Evolutionary conservation across 1,140 invertebrate genomes (phyloP).

Genomic region (Pseudomyrmex dendroicus): DNA sequence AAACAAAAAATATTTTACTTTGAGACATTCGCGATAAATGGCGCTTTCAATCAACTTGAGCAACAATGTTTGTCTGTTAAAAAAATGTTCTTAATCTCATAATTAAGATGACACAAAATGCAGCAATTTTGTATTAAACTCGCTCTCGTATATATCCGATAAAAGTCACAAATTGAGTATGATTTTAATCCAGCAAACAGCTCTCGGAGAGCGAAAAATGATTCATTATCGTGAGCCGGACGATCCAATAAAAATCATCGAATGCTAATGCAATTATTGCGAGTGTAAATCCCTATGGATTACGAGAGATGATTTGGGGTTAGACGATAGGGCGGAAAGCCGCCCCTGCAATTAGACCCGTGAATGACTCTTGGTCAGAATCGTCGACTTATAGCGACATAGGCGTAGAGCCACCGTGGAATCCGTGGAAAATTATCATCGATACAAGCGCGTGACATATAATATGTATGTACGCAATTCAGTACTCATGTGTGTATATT

Average conservation of each 20-base stretch:
- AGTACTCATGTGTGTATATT: too few relatives aligned
- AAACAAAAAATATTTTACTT: background rate
- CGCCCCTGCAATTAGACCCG: constrained; percentile 83
- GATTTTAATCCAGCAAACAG: constrained; percentile 45
- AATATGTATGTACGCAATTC: too few relatives aligned
- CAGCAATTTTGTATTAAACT: constrained; percentile 1
- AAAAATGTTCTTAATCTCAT: background rate
- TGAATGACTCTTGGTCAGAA: constrained; percentile 80
- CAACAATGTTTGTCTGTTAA: background rate
- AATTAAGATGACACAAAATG: constrained; percentile 1
- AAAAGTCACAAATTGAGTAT: constrained; percentile 43
- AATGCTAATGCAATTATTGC: constrained; percentile 85
- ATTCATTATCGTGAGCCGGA: constrained; percentile 60
- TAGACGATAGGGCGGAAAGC: constrained; percentile 74
- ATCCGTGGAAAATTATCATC: constrained; percentile 44
- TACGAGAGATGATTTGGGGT: constrained; percentile 80
- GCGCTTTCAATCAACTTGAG: background rate
- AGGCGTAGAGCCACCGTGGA: constrained; percentile 66
- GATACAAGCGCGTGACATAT: background rate
- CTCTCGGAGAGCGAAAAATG: constrained; percentile 41
- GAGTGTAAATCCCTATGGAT: constrained; percentile 81
- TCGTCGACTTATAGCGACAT: constrained; percentile 58
- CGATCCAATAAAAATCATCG: constrained; percentile 83
- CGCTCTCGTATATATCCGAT: background rate
- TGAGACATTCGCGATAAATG: background rate